Evolutionary conservation across 2,113 vertebrate species (phyloP), one percentile per base, ranked within the genome.

Genomic region (Psittacula cyanocephala): DNA sequence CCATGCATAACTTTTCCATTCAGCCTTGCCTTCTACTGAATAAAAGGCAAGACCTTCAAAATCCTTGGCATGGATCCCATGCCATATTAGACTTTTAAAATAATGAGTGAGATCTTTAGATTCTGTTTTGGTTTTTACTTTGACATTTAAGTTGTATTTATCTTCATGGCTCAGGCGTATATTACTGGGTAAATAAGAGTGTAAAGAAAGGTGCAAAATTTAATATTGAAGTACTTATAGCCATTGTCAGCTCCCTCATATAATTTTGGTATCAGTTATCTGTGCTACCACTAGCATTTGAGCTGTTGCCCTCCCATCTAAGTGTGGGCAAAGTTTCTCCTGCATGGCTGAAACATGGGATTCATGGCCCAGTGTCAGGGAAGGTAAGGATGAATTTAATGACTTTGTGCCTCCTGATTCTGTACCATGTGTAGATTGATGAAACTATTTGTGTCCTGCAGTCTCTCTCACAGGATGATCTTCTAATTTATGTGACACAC

Each of bases 271-370:
- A 59, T 7, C 1, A 0, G 16, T 47, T 59, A 28, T 49, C 81
- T 85, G 12, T 64, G 16, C 16, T 64, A 33, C 11, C 17, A 6
- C 33, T 39, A 39, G 12, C 1, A 41, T 53, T 41, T 71, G 20
- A 76, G 18, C 35, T 74, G 29, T 7, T 46, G 8, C 8, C 13
- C 9, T 74, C 77, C 29, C 2, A 0, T 33, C 1, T 1, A 47
- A 46, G 18, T 5, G 15, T 46, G 27, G 7, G 11, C 4, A 33
- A 75, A 47, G 17, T 55, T 16, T 83, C 10, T 86, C 22, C 49
- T 83, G 41, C 69, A 17, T 33, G 81, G 9, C 44, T 57, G 29
- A 59, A 77, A 57, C 5, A 10, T 24, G 15, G 39, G 63, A 62
- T 23, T 83, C 15, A 37, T 37, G 14, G 5, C 17, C 9, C 13